These are phyloP conservation scores for Colletes gigas DNA, from an alignment of 1,140 invertebrate species.

Conservation along the genomic window DNA sequence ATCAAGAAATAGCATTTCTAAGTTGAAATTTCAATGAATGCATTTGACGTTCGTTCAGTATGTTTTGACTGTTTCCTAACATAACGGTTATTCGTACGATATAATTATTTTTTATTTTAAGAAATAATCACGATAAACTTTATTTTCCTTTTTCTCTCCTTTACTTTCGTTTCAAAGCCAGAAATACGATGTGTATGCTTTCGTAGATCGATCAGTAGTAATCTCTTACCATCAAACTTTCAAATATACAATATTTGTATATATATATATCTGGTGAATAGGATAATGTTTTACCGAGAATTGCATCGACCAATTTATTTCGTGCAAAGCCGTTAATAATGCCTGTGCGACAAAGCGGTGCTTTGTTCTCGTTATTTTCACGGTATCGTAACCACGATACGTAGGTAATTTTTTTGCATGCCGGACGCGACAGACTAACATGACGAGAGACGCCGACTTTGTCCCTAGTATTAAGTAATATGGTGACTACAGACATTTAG, in stretches of 20 bases:
- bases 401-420: constrained; percentile 63
- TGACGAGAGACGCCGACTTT: constrained; percentile 76
- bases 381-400: constrained; percentile 21
- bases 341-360: background rate
- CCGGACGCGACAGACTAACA: constrained; percentile 66
- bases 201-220: constrained; percentile 21
- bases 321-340: constrained; percentile 18
- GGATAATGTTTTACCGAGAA: constrained; percentile 29
- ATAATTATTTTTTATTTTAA: constrained; percentile 3
- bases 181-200: background rate
- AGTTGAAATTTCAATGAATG: constrained; percentile 11
- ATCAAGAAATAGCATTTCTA: constrained; percentile 12
- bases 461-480: constrained; percentile 72
- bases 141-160: background rate
- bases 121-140: background rate
- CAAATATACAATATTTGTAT: constrained; percentile 13
- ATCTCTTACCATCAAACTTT: constrained; percentile 44
- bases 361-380: constrained; percentile 6
- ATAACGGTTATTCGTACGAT: background rate
- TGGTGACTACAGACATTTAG: constrained; percentile 82
- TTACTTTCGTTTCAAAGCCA: background rate
- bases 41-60: background rate
- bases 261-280: constrained; percentile 7
- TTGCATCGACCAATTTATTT: constrained; percentile 31
- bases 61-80: constrained; percentile 13